Base-by-base conservation (phyloP, 2,888 invertebrate species). In the Acanthosoma haemorrhoidale region DNA sequence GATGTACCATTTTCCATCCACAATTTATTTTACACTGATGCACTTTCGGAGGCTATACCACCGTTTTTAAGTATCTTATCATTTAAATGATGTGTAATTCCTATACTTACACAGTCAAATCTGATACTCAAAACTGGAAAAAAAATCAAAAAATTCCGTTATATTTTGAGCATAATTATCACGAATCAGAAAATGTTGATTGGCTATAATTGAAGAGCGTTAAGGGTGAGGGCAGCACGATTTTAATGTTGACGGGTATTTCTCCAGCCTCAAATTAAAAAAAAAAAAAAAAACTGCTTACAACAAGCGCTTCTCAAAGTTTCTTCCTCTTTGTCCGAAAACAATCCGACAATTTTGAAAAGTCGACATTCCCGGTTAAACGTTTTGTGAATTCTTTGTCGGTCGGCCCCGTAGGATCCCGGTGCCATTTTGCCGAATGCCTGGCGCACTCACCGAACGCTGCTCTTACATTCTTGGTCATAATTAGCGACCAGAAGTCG, bases 311-410 rank as follows among this genome's bases (percentile, higher is more conserved):
- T 18, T n/a, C 25, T 25, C n/a, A 51, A 43, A 51, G 29, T 51
- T 51, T 51, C n/a, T n/a, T n/a, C 21, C 51, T 51, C 51, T 51
- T 51, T 51, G 51, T 25, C 51, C 51, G 25, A n/a, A 51, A 51
- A 51, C 51, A 51, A 51, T 51, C 6, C 51, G 51, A 51, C 51
- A 25, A 51, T 51, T 51, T 51, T n/a, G 51, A 25, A 25, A 51
- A 51, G 51, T 51, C 25, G 25, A 25, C 25, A 51, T 51, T 25
- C 51, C 25, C 29, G 25, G 25, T 51, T 51, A 51, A 51, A 51
- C 51, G 51, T 51, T 51, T 51, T 13, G n/a, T 51, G 51, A 51
- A 51, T 51, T 51, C 51, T 51, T 51, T 51, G 51, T 51, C 51
- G 51, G 51, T 51, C 51, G 51, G 51, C 4, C 6, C 25, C 29